Evolutionary conservation across 2,113 vertebrate species (phyloP).

Genomic region (Jacana jacana): DNA sequence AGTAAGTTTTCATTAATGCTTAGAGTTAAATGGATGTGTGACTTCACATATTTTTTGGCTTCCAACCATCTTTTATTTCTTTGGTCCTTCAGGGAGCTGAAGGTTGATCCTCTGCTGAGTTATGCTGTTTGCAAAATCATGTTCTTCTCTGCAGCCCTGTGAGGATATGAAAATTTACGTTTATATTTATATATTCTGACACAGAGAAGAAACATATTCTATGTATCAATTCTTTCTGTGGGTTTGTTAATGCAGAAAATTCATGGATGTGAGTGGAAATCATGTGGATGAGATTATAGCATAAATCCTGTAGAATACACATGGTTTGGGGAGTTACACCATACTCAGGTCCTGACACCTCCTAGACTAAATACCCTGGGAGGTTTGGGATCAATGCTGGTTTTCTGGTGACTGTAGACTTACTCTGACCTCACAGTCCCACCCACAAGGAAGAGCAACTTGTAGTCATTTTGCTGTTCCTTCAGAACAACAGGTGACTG

Average conservation of each 20-base stretch:
- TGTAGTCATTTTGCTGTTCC: not conserved
- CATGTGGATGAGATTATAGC: not conserved
- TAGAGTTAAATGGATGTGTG: not conserved
- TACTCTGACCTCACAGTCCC: not conserved
- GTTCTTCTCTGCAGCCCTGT: not conserved
- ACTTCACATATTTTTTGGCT: not conserved
- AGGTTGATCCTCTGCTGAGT: not conserved
- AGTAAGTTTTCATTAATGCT: not conserved
- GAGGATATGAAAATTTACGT: not conserved
- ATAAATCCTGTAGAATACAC: not conserved
- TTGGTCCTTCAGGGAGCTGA: not conserved
- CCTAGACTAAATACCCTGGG: not conserved
- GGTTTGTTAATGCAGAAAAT: not conserved
- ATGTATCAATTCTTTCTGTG: not conserved
- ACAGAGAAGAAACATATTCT: not conserved
- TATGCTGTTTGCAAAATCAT: not conserved
- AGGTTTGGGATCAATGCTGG: rapidly evolving
- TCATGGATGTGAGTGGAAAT: not conserved
- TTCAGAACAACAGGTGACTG: not conserved
- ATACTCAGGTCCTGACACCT: not conserved
- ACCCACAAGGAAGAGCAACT: not conserved
- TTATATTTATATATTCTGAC: not conserved
- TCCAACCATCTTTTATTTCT: not conserved
- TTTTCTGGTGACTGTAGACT: not conserved
- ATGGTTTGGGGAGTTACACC: not conserved